Evolutionary conservation across 2,113 vertebrate genomes (phyloP).

Genomic region (Pangasianodon hypophthalmus): DNA sequence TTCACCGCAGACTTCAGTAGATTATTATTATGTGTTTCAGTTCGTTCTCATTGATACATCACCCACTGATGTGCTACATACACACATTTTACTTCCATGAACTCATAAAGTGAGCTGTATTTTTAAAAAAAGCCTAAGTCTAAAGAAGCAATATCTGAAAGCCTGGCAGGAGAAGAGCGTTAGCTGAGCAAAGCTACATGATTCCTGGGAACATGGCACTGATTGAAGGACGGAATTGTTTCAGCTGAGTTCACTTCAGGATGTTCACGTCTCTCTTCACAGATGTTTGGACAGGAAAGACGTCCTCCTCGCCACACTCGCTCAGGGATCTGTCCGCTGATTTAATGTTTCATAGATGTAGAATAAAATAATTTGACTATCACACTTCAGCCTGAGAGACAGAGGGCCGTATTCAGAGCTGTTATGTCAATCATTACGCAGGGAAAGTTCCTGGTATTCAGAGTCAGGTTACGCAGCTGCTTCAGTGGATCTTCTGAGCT

Average conservation of each 20-base stretch:
- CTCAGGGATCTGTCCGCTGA: not conserved
- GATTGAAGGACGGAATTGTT: slow-evolving; percentile 2
- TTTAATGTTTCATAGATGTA: not conserved
- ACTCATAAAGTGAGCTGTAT: not conserved
- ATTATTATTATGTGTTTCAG: not conserved
- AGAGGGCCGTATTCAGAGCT: not conserved
- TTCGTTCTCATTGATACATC: not conserved
- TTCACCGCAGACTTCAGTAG: not conserved
- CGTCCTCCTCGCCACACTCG: not conserved
- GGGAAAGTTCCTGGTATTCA: not conserved
- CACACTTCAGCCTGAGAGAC: not conserved
- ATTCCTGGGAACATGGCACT: not conserved
- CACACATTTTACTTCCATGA: not conserved
- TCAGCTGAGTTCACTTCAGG: not conserved
- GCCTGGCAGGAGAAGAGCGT: not conserved
- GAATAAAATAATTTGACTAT: not conserved
- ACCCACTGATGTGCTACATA: not conserved
- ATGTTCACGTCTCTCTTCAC: not conserved
- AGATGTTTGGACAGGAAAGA: slow-evolving; percentile 22
- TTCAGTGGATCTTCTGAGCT: not conserved
- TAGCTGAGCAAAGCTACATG: not conserved
- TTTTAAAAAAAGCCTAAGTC: not conserved
- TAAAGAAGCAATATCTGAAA: not conserved
- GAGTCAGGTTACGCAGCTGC: not conserved
- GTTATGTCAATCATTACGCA: not conserved